These are phyloP conservation scores for Sinocyclocheilus anshuiensis DNA, from an alignment of 2,113 vertebrate genomes.

Conservation along the genomic window DNA sequence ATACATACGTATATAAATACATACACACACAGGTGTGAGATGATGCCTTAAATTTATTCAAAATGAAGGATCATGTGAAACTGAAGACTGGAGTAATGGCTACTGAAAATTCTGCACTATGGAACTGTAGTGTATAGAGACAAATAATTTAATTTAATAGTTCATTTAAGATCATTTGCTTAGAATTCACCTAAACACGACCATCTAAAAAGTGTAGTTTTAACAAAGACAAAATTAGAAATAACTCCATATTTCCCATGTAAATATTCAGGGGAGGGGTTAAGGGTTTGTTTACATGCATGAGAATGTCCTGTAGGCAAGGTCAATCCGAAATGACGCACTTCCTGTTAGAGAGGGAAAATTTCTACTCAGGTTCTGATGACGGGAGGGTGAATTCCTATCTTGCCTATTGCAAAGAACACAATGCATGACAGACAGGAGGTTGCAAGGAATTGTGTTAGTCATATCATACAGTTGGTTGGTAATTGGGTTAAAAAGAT, in stretches of 20 bases:
- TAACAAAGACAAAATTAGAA: neutral
- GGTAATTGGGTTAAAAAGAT: neutral
- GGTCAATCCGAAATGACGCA: slow-evolving; percentile 34
- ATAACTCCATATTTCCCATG: neutral
- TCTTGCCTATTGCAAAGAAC: slow-evolving; percentile 20
- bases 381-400: slow-evolving; percentile 4
- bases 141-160: neutral
- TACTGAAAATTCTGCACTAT: neutral
- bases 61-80: neutral
- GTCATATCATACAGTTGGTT: neutral
- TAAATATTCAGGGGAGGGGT: neutral
- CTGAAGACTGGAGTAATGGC: neutral
- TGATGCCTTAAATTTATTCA: too few species aligned
- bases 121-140: neutral
- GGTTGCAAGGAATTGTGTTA: neutral
- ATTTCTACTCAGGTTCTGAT: neutral
- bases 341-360: slow-evolving; percentile 31
- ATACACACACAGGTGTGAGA: too few species aligned
- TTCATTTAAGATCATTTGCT: neutral
- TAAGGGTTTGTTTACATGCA: neutral
- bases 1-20: too few species aligned
- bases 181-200: neutral
- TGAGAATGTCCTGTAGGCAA: slow-evolving; percentile 15
- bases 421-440: slow-evolving; percentile 1
- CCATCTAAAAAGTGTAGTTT: neutral